Evolutionary conservation across 2,113 vertebrate genomes (phyloP).

Genomic region (Pterocles orientalis): DNA sequence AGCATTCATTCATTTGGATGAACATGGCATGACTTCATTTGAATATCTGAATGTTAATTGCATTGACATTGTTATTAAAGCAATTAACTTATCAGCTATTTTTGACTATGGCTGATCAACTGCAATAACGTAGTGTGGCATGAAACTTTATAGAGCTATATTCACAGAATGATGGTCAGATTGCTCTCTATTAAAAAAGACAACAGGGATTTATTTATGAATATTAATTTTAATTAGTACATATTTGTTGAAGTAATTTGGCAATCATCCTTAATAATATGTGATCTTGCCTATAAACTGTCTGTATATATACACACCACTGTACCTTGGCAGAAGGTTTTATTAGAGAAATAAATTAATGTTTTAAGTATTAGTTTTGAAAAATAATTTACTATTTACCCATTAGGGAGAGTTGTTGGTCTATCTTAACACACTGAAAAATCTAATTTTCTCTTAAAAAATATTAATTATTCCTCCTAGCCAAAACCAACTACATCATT

Average conservation of each 20-base stretch:
- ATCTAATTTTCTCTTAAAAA: conserved; percentile 61
- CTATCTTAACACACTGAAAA: conserved; percentile 50
- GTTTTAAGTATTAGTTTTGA: conserved; percentile 31
- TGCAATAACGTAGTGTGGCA: not conserved
- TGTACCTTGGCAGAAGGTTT: not conserved
- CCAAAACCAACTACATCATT: conserved; percentile 52
- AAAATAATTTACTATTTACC: conserved; percentile 55
- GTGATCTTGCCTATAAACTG: not conserved
- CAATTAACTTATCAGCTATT: conserved; percentile 18
- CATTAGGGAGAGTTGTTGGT: conserved; percentile 44
- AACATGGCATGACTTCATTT: not conserved
- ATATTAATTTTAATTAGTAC: conserved; percentile 37
- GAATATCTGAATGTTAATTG: conserved; percentile 6
- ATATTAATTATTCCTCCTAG: conserved; percentile 65
- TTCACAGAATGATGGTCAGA: not conserved
- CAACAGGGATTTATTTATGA: conserved; percentile 14
- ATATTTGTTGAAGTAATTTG: conserved; percentile 8
- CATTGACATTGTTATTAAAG: conserved; percentile 1
- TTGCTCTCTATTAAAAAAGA: not conserved
- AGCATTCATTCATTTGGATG: not conserved
- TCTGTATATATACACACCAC: not conserved
- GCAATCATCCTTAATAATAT: not conserved
- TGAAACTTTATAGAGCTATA: not conserved
- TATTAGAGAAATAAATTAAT: conserved; percentile 33
- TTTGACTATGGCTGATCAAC: not conserved